Percentiles rank a stretch among this genome's conserved stretches.
phyloP scores from a whole-genome alignment of 1,140 invertebrate genomes.

The Megalopta genalis region DNA sequence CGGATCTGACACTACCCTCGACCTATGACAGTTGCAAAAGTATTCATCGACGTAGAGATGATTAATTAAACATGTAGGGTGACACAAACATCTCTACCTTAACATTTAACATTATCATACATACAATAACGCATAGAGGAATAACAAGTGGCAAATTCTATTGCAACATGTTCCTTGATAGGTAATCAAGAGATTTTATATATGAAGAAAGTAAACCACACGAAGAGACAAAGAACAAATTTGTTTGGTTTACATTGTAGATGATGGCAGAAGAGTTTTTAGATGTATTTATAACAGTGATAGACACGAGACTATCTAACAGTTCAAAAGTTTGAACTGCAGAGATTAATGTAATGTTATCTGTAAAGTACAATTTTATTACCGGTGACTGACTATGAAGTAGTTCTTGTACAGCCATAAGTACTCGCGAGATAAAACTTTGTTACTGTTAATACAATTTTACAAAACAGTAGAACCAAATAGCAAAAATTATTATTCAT shows the following conservation, averaged over 20 bases:
- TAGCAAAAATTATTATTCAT: not conserved
- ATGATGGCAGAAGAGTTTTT: not conserved
- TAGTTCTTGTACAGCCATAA: not conserved
- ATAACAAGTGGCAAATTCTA: not conserved
- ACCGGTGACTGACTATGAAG: not conserved
- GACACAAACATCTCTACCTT: constrained; percentile 6
- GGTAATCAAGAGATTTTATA: not conserved
- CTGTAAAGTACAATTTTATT: constrained; percentile 18
- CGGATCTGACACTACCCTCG: constrained; percentile 73
- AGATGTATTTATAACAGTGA: not conserved
- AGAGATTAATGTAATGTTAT: not conserved
- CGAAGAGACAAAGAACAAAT: not conserved
- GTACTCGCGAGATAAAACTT: constrained; percentile 15
- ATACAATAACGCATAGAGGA: not conserved
- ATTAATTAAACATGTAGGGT: constrained; percentile 1
- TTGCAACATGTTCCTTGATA: not conserved
- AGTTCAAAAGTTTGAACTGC: not conserved
- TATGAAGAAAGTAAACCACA: not conserved
- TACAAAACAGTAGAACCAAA: not conserved
- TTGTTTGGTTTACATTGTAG: not conserved
- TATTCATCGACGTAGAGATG: constrained; percentile 20
- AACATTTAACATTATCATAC: not conserved
- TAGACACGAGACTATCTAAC: not conserved
- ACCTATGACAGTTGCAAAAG: constrained; percentile 69
- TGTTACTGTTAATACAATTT: constrained; percentile 1